Evolutionary conservation across 2,888 invertebrate species (phyloP).

Genomic region (Clepsis dumicolana): DNA sequence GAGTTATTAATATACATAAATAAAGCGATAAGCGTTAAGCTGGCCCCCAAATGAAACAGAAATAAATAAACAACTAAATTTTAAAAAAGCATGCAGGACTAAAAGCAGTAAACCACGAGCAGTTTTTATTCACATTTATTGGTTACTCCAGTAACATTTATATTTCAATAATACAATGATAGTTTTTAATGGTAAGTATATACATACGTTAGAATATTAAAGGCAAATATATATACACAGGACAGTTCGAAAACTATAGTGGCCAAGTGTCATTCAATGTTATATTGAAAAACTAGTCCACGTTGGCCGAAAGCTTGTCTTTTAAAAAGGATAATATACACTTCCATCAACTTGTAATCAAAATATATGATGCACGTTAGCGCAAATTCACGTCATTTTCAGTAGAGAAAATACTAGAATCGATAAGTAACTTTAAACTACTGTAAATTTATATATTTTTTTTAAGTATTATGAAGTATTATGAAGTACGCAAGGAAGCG

Average conservation of each 20-base stretch:
- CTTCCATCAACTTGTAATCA: constrained; percentile 21
- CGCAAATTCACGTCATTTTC: constrained; percentile 19
- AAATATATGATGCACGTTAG: constrained; percentile 26
- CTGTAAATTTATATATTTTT: constrained; percentile 3
- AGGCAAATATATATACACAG: constrained; percentile 54
- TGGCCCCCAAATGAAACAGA: constrained; percentile 65
- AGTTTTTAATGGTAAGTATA: constrained; percentile 60
- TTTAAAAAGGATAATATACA: constrained; percentile 27
- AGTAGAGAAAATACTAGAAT: constrained; percentile 13
- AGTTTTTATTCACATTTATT: constrained; percentile 82
- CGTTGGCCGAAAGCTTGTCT: constrained; percentile 45
- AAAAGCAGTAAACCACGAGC: constrained; percentile 84
- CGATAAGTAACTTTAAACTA: constrained; percentile 10
- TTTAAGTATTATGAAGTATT: constrained; percentile 5
- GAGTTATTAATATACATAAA: constrained; percentile 48
- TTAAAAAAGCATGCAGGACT: constrained; percentile 80
- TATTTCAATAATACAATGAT: constrained; percentile 71
- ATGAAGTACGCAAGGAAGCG: constrained; percentile 10
- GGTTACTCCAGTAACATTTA: constrained; percentile 73
- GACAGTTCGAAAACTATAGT: constrained; percentile 51
- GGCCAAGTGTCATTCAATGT: constrained; percentile 44
- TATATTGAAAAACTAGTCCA: constrained; percentile 45
- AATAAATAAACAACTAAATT: constrained; percentile 59
- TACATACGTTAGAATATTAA: constrained; percentile 53
- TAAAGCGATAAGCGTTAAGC: constrained; percentile 57